phyloP scores from a whole-genome alignment of 2,888 invertebrate species.

The Hirtodrosophila histrioides region DNA sequence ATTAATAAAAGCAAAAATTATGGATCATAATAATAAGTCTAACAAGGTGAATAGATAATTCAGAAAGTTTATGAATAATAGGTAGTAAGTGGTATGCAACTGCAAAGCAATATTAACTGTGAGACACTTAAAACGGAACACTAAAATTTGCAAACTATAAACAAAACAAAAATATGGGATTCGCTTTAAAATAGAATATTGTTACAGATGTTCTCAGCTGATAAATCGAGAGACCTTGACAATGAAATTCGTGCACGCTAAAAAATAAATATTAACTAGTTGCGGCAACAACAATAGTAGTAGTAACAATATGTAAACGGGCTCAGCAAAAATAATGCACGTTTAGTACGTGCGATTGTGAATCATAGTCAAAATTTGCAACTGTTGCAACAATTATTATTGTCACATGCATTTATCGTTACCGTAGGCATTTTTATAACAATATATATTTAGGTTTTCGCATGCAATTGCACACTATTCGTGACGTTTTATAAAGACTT shows the following conservation, averaged over 20 bases:
- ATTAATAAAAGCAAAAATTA: no score
- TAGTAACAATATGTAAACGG: constrained; percentile 20
- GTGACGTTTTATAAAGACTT: constrained; percentile 2
- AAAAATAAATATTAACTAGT: constrained; percentile 6
- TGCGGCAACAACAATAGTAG: constrained; percentile 14
- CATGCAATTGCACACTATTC: constrained; percentile 6
- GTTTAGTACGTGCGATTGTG: constrained; percentile 52
- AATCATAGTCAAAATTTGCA: constrained; percentile 23
- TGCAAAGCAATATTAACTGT: no score
- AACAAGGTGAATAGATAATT: no score
- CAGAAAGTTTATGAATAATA: no score
- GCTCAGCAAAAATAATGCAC: constrained; percentile 13
- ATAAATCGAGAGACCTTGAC: constrained; percentile 40
- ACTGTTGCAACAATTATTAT: constrained; percentile 1
- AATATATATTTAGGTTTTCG: neutral
- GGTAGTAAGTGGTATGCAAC: no score
- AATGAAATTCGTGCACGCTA: constrained; percentile 38
- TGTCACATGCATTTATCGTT: neutral
- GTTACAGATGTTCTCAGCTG: constrained; percentile 48
- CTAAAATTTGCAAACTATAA: neutral
- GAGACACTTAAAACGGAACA: no score
- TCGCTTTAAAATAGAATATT: neutral
- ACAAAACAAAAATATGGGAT: neutral
- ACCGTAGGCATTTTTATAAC: constrained; percentile 2
- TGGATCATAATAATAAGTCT: no score